Evolutionary conservation across 2,888 invertebrate species (phyloP).

Genomic region (Microctonus brassicae): DNA sequence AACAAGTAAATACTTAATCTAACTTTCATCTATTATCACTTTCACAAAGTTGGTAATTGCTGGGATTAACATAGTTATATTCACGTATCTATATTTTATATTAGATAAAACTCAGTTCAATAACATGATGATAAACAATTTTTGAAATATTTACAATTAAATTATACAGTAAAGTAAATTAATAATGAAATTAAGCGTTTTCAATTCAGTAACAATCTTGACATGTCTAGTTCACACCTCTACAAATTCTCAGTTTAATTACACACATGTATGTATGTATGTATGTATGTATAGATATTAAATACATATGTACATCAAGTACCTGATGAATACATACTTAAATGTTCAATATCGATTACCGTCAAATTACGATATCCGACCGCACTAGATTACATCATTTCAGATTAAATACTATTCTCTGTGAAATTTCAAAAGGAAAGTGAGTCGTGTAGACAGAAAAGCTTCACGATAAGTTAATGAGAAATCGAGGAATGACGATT

Average conservation of each 20-base stretch:
- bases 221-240: constrained; percentile 3
- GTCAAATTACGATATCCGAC: background rate
- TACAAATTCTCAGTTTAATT: constrained; percentile 22
- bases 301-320: background rate
- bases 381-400: background rate
- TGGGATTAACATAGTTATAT: background rate
- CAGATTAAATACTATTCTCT: background rate
- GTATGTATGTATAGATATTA: no score
- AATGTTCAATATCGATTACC: constrained; percentile 1
- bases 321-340: background rate
- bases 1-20: background rate
- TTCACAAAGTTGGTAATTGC: background rate
- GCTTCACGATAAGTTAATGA: background rate
- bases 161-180: no score
- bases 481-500: background rate
- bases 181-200: constrained; percentile 10
- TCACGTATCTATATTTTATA: background rate
- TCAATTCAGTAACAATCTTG: constrained; percentile 6
- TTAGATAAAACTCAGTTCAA: background rate
- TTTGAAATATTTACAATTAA: no score
- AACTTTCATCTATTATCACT: background rate
- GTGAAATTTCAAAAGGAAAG: background rate
- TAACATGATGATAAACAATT: background rate
- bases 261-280: background rate
- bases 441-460: background rate